A percentile compares a stretch with the other conserved stretches of the same genome.
Conservation (phyloP, 2,888 invertebrate species). For the Parapristionchus giblindavisi region DNA sequence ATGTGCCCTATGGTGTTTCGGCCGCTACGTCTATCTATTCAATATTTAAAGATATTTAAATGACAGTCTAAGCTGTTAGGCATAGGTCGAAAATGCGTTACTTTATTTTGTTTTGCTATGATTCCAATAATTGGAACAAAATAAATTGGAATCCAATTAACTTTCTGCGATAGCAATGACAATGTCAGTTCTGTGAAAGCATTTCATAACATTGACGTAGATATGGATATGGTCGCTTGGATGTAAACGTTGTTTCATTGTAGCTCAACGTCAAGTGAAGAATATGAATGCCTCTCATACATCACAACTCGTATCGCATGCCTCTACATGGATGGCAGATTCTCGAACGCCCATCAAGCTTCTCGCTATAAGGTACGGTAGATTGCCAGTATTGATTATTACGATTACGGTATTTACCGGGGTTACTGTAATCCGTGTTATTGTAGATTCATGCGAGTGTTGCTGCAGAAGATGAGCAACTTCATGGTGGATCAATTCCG, state of each 20-base stretch:
- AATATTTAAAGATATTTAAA: no score
- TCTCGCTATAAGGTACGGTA: conserved; percentile 54
- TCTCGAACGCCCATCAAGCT: conserved; percentile 57
- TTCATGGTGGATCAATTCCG: conserved; percentile 63
- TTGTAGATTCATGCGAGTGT: conserved; percentile 55
- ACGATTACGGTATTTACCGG: not conserved
- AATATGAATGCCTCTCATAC: conserved; percentile 51
- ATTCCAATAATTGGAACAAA: no score
- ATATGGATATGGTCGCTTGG: not conserved
- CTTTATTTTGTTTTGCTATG: no score
- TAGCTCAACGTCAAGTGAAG: conserved; percentile 39
- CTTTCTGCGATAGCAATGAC: no score
- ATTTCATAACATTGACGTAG: not conserved
- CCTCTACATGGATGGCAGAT: conserved; percentile 54
- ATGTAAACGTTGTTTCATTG: not conserved
- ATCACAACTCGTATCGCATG: conserved; percentile 55
- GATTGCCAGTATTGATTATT: not conserved
- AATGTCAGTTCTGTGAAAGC: no score
- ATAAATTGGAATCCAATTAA: no score
- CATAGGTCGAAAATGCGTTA: no score
- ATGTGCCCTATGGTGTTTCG: no score
- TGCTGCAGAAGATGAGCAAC: conserved; percentile 61
- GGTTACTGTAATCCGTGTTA: not conserved
- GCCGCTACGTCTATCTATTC: no score
- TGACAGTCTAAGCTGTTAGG: no score